Conservation (phyloP, 2,113 vertebrate genomes). For the Harpagus bidentatus region DNA sequence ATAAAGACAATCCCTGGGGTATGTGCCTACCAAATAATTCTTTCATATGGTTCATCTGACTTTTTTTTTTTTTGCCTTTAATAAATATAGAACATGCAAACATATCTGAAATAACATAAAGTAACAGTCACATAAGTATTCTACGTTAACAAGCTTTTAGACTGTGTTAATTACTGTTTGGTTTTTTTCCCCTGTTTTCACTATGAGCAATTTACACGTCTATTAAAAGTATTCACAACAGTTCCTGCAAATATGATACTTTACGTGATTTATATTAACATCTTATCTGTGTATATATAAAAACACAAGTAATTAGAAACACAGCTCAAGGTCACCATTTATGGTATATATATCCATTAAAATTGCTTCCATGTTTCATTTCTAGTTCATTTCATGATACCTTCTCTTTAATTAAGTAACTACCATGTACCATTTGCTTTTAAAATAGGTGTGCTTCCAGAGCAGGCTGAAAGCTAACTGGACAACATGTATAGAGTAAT, state of each 20-base stretch:
- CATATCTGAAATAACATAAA: neutral
- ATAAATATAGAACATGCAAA: neutral
- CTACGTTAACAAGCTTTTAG: neutral
- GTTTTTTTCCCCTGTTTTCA: neutral
- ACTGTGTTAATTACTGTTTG: neutral
- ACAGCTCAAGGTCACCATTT: neutral
- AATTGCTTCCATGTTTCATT: neutral
- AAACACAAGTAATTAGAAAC: neutral
- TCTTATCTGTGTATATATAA: neutral
- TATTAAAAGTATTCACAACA: neutral
- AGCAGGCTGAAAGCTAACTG: neutral
- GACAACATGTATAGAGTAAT: rapidly evolving
- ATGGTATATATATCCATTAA: neutral
- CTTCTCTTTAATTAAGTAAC: neutral
- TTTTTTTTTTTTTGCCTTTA: neutral
- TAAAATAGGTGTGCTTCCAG: neutral
- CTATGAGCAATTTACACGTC: neutral
- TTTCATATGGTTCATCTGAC: neutral
- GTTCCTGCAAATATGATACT: neutral
- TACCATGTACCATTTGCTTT: neutral
- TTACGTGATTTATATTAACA: neutral
- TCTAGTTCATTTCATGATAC: neutral
- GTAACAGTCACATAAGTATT: neutral
- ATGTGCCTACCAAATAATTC: rapidly evolving
- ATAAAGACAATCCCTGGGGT: neutral